A percentile compares a stretch with the other conserved stretches of the same genome.
Evolutionary conservation across 2,797 vertebrate genomes (phyloP).

Genomic region (Florisuga fusca): DNA sequence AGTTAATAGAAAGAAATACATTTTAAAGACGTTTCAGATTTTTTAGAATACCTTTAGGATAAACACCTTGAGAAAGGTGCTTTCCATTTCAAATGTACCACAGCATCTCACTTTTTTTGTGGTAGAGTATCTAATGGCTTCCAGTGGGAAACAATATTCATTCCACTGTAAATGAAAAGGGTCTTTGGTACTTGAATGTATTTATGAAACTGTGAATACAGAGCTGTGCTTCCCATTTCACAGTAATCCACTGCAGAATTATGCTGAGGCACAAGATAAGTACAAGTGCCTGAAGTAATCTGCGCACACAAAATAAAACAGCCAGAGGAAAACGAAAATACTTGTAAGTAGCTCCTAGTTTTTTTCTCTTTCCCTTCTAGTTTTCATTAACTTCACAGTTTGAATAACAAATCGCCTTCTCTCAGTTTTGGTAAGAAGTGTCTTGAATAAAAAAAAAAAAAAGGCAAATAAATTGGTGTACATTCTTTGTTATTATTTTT

Average conservation of each 20-base stretch:
- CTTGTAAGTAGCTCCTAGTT: neutral
- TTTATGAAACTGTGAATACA: constrained; percentile 42
- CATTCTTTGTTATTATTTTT: neutral
- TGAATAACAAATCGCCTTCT: neutral
- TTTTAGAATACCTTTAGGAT: neutral
- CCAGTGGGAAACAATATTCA: constrained; percentile 43
- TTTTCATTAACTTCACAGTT: neutral
- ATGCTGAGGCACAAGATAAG: constrained; percentile 22
- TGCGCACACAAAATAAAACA: constrained; percentile 25
- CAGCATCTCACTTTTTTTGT: neutral
- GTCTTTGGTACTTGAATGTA: constrained; percentile 37
- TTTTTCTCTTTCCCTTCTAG: neutral
- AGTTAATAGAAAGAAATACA: neutral
- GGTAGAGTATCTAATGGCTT: constrained; percentile 33
- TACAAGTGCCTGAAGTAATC: constrained; percentile 43
- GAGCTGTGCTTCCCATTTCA: constrained; percentile 21
- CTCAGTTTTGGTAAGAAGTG: neutral
- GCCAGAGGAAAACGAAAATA: constrained; percentile 27
- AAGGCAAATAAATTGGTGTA: neutral
- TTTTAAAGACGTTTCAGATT: neutral
- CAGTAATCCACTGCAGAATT: constrained; percentile 49
- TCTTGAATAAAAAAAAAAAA: neutral
- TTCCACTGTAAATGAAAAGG: constrained; percentile 46
- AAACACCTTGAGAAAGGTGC: neutral
- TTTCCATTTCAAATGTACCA: constrained; percentile 29